phyloP scores from a whole-genome alignment of 2,888 invertebrate species.

The Drosophila phalerata region DNA sequence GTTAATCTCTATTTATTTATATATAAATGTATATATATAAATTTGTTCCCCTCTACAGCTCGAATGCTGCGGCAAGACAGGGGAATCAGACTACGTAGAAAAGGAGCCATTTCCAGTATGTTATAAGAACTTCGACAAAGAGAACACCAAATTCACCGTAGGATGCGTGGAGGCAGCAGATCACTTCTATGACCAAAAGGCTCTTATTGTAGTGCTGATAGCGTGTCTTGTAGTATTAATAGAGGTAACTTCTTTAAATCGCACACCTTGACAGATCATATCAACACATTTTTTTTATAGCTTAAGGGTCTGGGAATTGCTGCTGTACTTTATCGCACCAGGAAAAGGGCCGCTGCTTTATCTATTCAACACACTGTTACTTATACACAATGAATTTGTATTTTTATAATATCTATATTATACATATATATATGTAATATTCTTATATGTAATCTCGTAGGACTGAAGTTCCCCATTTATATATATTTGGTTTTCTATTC shows the following conservation, averaged over 20 bases:
- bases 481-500: no score
- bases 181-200: background rate
- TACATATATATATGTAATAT: no score
- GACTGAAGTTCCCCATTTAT: no score
- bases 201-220: background rate
- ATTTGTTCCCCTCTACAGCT: background rate
- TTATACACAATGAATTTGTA: background rate
- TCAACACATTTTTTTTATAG: background rate
- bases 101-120: background rate
- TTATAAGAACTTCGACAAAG: background rate
- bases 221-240: background rate
- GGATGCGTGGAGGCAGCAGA: slow-evolving; percentile 1
- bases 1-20: background rate
- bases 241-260: background rate
- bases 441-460: no score
- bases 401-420: background rate
- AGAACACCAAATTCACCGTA: background rate
- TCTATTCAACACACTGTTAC: background rate
- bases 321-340: background rate
- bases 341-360: background rate
- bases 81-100: background rate
- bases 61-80: slow-evolving; percentile 8
- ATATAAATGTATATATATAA: no score
- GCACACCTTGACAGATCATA: background rate
- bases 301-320: background rate